Evolutionary conservation across 1,140 invertebrate genomes (phyloP), one percentile per base, ranked within the genome.

Genomic region (Hylaeus volcanicus): DNA sequence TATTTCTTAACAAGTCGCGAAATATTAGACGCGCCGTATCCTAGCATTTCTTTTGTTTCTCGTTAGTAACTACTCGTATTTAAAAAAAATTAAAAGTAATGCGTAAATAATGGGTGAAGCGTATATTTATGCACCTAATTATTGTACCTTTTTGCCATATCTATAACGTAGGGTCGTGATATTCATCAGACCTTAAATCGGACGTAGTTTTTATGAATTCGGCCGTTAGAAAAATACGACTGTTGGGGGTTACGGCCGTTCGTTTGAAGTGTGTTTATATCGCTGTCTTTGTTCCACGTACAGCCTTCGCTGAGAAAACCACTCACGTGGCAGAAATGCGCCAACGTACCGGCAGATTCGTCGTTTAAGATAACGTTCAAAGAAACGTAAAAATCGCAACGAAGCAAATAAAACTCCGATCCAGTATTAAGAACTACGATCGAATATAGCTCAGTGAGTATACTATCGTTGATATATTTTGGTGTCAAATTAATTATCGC

Each of bases 61-160:
- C 26, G 26, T 26, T 26, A 58, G 4, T 15, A n/a, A 58, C 5
- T 58, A 15, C 14, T 58, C n/a, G n/a, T 56, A 15, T 56, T 56
- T 56, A 4, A 56, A 15, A 5, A 15, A 56, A 4, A 15, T 15
- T 14, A 15, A 41, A 5, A 3, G 6, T 14, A 64, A 41, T 41
- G 26, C 26, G 26, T 64, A 1, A 11, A 58, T 58, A 14, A 15
- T 58, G 1, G 26, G 5, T 58, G 0, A 26, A 5, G 26, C 0
- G 5, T 26, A 14, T 3, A 64, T 41, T 55, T 39, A 1, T 39
- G 26, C 15, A 5, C 26, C 26, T 26, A 37, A 63, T 63, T 43
- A 58, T 5, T 45, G 63, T 72, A 81, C 79, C 79, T 81, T 76
- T 37, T 81, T 1, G 79, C 79, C 79, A 81, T 81, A 9, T 45